A percentile compares a stretch with the other conserved stretches of the same genome.
These are phyloP conservation scores for Todus mexicanus DNA, from an alignment of 2,797 vertebrate species.

Conservation along the genomic window DNA sequence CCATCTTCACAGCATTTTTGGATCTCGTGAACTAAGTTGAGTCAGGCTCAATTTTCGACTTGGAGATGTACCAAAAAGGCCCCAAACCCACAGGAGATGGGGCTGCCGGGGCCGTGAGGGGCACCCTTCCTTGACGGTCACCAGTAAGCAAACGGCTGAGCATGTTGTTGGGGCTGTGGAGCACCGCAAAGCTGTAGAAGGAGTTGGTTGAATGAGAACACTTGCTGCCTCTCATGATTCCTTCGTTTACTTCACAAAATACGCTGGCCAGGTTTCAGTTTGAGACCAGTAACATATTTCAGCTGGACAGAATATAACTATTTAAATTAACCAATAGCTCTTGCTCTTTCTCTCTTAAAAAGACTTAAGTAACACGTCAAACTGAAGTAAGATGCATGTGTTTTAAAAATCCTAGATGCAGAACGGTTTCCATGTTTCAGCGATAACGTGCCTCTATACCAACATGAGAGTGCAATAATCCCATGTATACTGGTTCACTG, in stretches of 20 bases:
- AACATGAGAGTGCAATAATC: not conserved
- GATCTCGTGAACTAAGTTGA: not conserved
- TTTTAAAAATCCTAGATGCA: not conserved
- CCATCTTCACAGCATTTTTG: not conserved
- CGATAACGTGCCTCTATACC: not conserved
- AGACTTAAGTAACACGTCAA: not conserved
- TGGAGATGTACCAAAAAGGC: not conserved
- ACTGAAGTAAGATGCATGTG: not conserved
- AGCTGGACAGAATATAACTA: not conserved
- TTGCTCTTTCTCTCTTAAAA: not conserved
- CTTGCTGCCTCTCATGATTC: not conserved
- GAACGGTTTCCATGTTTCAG: not conserved
- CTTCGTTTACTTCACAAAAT: not conserved
- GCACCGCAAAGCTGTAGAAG: not conserved
- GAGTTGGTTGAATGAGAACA: not conserved
- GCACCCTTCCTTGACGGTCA: rapidly evolving
- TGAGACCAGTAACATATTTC: not conserved
- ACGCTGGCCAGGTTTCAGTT: not conserved
- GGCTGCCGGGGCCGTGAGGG: not conserved
- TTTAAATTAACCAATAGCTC: not conserved
- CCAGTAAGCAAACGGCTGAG: rapidly evolving
- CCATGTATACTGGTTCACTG: not conserved
- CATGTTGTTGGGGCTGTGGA: rapidly evolving
- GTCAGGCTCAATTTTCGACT: not conserved
- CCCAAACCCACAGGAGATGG: not conserved